Evolutionary conservation across 2,797 vertebrate species (phyloP), one percentile per base, ranked within the genome.

Genomic region (Cryptoblepharus egeriae): DNA sequence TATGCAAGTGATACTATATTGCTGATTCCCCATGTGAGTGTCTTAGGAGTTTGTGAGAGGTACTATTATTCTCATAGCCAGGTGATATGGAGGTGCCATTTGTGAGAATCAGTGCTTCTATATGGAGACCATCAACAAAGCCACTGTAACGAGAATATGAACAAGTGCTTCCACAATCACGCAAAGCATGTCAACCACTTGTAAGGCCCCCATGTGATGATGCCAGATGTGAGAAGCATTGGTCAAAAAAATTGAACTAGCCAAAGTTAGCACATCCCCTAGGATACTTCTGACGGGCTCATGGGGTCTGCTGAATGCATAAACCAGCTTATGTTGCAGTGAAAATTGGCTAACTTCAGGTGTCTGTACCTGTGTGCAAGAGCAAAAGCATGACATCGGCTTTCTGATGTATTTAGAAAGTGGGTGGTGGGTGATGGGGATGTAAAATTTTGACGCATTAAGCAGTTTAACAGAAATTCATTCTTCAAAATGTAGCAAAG

Each of bases 401-500:
- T 16, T 32, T 65, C 15, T 65, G 63, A 6, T 65, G 63, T 32
- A 16, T 18, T 32, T 15, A 4, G 9, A 30, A 64, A 64, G 63
- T 65, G 63, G 5, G 30, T 32, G 30, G 30, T 32, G 63, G 30
- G 7, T 1, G 5, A 32, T 32, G 16, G 3, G 11, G 63, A 30
- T 32, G 30, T 16, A 3, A n/a, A n/a, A n/a, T 18, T 30, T 67
- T 35, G 32, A 35, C 16, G 12, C 60, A 45, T 88, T 32, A 75
- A 67, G 83, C 20, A 4, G 71, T 81, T 42, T 42, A 32, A 83
- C 3, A 45, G 30, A 80, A 90, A 85, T 58, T 0, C 52, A 18
- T 75, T 74, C 70, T 90, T 85, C 87, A 79, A 90, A 83, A 80
- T 61, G 88, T 11, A 39, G n/a, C 67, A 71, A 57, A 58, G 63